Base-by-base conservation (phyloP, 2,888 invertebrate genomes). In the Lepeophtheirus nordmannii region DNA sequence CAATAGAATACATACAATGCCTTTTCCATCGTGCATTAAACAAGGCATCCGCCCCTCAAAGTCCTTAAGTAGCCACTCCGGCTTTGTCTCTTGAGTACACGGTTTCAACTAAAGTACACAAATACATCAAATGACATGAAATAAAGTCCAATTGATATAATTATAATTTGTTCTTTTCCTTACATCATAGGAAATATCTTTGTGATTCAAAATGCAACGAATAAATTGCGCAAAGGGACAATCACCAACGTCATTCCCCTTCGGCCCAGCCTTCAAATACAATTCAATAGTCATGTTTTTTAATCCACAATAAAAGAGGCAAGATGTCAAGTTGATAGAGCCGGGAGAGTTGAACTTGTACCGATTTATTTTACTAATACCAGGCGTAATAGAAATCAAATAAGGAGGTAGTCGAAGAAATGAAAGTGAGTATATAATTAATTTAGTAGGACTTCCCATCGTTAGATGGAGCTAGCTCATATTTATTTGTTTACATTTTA, bases 241-340 rank as follows among this genome's bases (percentile, higher is more conserved):
- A 60, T 66, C 66, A 1, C 66, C 66, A 10, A 66, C 37, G 22
- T 20, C 14, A 14, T 23, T 37, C 1, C 46, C 41, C 12, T 66
- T 40, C 1, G 60, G 66, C 10, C 66, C 66, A 11, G 66, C 59
- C 41, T 66, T 66, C 10, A 66, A n/a, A 17, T 60, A 65, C 68
- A 57, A 71, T 71, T 56, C 66, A 58, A 66, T 60, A 1, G 39
- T 61, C 58, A 58, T 46, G 5, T 46, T 46, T 17, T 46, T 14
- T 30, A 30, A 30, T 30, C 30, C 7, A 5, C 30, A 7, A 30
- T 30, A 7, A 30, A 30, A 5, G 30, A 30, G 7, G 7, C 30
- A 7, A 30, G 30, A 30, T 30, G 30, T 30, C 30, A 30, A 30
- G 30, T 30, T 30, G 30, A 30, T 5, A 30, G 30, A 30, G 30